Percentiles rank a stretch among this genome's conserved stretches.
Evolutionary conservation across 2,113 vertebrate species (phyloP).

Genomic region (Psittacus erithacus): DNA sequence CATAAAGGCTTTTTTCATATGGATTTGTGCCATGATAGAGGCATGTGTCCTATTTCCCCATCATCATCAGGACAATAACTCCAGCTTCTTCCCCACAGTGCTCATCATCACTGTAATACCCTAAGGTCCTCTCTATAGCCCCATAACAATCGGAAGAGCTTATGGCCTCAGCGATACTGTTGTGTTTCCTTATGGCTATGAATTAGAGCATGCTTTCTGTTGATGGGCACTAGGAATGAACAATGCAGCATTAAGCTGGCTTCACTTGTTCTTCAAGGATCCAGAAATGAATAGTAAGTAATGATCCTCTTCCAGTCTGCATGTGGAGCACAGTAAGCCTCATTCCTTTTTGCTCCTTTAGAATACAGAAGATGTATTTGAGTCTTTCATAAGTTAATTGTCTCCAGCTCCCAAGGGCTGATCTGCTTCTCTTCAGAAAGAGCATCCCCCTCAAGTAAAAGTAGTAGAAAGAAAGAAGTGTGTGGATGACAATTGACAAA

Average conservation of each 20-base stretch:
- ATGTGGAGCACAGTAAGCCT: not conserved
- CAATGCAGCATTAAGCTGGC: constrained; percentile 50
- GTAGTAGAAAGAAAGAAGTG: not conserved
- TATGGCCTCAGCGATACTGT: not conserved
- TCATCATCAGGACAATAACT: constrained; percentile 44
- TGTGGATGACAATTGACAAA: not conserved
- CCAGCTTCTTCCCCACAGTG: constrained; percentile 35
- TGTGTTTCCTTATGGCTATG: constrained; percentile 41
- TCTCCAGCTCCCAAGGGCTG: not conserved
- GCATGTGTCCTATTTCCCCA: constrained; percentile 12
- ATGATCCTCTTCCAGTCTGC: constrained; percentile 39
- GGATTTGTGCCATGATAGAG: not conserved
- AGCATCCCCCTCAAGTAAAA: not conserved
- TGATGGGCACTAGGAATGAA: constrained; percentile 55
- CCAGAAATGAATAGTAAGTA: constrained; percentile 60
- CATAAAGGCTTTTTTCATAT: not conserved
- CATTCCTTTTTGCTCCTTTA: not conserved
- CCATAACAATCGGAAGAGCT: constrained; percentile 20
- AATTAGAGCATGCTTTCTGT: constrained; percentile 45
- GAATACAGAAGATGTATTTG: constrained; percentile 6
- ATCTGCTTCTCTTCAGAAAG: not conserved
- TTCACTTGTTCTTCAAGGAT: constrained; percentile 59
- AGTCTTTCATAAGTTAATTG: constrained; percentile 14
- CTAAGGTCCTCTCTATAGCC: constrained; percentile 37
- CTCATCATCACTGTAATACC: constrained; percentile 35